Evolutionary conservation across 2,113 vertebrate species (phyloP).

Genomic region (Nerophis lumbriciformis): DNA sequence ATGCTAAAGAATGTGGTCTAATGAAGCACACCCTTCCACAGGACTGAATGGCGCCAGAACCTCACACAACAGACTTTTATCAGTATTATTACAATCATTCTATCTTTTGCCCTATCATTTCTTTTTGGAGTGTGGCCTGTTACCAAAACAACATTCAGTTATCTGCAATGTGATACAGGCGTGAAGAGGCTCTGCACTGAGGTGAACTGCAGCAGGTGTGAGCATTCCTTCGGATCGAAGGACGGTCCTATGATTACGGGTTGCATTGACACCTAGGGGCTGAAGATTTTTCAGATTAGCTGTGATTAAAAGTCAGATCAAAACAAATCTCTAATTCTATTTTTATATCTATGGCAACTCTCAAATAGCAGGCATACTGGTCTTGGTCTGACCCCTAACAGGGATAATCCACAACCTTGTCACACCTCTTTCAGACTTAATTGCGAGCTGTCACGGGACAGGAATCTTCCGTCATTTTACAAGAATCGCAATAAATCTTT

Average conservation of each 20-base stretch:
- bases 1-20: constrained; percentile 41
- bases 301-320: constrained; percentile 26
- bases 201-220: constrained; percentile 56
- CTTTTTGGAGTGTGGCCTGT: constrained; percentile 43
- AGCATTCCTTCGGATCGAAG: constrained; percentile 53
- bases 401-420: constrained; percentile 55
- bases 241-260: constrained; percentile 33
- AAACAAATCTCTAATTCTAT: constrained; percentile 13
- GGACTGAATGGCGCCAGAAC: constrained; percentile 49
- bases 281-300: constrained; percentile 41
- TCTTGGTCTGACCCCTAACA: constrained; percentile 40
- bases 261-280: constrained; percentile 40
- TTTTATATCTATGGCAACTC: constrained; percentile 20
- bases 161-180: constrained; percentile 53
- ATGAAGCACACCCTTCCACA: constrained; percentile 41
- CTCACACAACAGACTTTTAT: constrained; percentile 21
- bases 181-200: constrained; percentile 35
- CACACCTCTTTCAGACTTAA: constrained; percentile 60
- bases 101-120: constrained; percentile 54
- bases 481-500: constrained; percentile 44
- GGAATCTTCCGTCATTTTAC: constrained; percentile 57
- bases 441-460: constrained; percentile 60
- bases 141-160: constrained; percentile 63
- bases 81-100: constrained; percentile 43
- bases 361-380: constrained; percentile 18